Percentiles rank a stretch among this genome's conserved stretches.
Evolutionary conservation across 2,797 vertebrate species (phyloP).

Genomic region (Brachymystax lenok): DNA sequence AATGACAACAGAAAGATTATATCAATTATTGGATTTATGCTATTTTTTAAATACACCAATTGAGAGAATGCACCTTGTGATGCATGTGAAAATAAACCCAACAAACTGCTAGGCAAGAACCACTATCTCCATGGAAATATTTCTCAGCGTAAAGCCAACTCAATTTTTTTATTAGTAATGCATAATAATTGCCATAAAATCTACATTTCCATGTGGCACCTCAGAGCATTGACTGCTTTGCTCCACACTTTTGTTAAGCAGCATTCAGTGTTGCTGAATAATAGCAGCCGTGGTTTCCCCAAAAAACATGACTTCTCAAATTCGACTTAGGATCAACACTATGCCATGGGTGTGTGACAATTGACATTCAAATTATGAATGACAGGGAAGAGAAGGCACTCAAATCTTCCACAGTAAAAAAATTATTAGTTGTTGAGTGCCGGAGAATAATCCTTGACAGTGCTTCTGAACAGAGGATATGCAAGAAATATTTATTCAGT

Average conservation of each 20-base stretch:
- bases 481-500: slow-evolving; percentile 41
- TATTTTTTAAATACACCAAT: slow-evolving; percentile 41
- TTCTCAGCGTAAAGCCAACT: slow-evolving; percentile 37
- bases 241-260: slow-evolving; percentile 39
- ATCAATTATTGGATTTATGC: neutral
- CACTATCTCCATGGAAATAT: slow-evolving; percentile 50
- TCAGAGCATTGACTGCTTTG: slow-evolving; percentile 19
- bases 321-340: slow-evolving; percentile 34
- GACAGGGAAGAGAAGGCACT: slow-evolving; percentile 39
- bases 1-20: slow-evolving; percentile 23
- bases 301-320: slow-evolving; percentile 33
- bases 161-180: slow-evolving; percentile 41
- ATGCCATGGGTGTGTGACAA: slow-evolving; percentile 29
- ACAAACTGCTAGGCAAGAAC: slow-evolving; percentile 53
- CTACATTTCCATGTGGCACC: slow-evolving; percentile 15
- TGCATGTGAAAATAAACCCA: slow-evolving; percentile 4
- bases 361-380: slow-evolving; percentile 56
- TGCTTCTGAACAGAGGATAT: slow-evolving; percentile 20
- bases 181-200: slow-evolving; percentile 35
- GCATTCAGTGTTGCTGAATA: neutral
- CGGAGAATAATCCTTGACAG: slow-evolving; percentile 51
- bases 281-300: slow-evolving; percentile 15
- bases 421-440: slow-evolving; percentile 58
- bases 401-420: slow-evolving; percentile 59
- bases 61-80: slow-evolving; percentile 40